Percentiles rank a stretch among this genome's conserved stretches.
These are phyloP conservation scores for Hypomesus transpacificus DNA, from an alignment of 2,113 vertebrate species.

Conservation along the genomic window DNA sequence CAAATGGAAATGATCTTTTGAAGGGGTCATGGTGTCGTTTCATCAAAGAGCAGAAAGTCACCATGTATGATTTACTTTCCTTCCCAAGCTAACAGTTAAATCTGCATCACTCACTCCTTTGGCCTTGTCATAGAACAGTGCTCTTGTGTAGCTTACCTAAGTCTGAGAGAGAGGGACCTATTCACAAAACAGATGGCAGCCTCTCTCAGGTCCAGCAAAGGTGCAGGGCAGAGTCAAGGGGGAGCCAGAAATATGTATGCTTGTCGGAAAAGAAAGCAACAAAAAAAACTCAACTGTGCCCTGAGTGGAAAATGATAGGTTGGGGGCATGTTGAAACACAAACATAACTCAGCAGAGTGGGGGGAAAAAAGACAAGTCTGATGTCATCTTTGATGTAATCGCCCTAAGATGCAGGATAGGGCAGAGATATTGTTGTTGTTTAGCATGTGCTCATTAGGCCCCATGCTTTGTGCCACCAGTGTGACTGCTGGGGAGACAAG, in stretches of 20 bases:
- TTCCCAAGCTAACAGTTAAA: slow-evolving; percentile 49
- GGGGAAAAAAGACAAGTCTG: slow-evolving; percentile 19
- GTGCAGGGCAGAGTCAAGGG: slow-evolving; percentile 27
- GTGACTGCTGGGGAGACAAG: slow-evolving; percentile 1
- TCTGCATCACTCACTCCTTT: slow-evolving; percentile 42
- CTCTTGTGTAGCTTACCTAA: slow-evolving; percentile 39
- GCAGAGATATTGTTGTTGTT: background rate
- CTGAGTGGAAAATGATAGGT: slow-evolving; percentile 45
- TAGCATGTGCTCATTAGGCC: background rate
- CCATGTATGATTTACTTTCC: slow-evolving; percentile 42
- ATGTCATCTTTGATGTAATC: slow-evolving; percentile 46
- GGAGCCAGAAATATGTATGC: slow-evolving; percentile 39
- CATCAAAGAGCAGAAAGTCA: slow-evolving; percentile 42
- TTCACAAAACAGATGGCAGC: slow-evolving; percentile 53
- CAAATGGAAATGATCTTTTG: background rate
- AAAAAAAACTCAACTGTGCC: slow-evolving; percentile 7
- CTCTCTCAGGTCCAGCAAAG: slow-evolving; percentile 27
- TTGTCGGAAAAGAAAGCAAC: slow-evolving; percentile 40
- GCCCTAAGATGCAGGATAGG: background rate
- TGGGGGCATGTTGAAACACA: slow-evolving; percentile 34
- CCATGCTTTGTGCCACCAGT: background rate
- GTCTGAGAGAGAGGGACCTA: slow-evolving; percentile 25
- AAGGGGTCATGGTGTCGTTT: slow-evolving; percentile 9
- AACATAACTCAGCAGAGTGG: slow-evolving; percentile 27
- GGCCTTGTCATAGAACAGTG: slow-evolving; percentile 28